A percentile compares a stretch with the other conserved stretches of the same genome.
Conservation (phyloP, 2,888 invertebrate genomes). For the Standfussiana lucernea region DNA sequence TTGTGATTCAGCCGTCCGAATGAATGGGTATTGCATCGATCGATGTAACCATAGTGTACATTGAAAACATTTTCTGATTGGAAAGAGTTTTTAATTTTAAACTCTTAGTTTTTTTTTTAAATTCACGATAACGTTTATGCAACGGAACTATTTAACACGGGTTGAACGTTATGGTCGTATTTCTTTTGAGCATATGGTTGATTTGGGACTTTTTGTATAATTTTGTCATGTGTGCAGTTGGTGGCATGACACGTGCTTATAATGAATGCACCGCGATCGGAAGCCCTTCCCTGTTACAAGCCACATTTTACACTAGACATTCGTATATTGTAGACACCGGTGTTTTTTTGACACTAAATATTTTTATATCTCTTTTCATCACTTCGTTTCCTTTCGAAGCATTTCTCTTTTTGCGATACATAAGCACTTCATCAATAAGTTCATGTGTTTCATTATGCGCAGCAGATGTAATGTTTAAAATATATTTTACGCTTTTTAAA, state of each 20-base stretch:
- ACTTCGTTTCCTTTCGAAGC: slow-evolving; percentile 1
- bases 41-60: slow-evolving; percentile 42
- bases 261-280: slow-evolving; percentile 47
- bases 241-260: slow-evolving; percentile 53
- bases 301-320: slow-evolving; percentile 47
- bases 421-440: slow-evolving; percentile 10
- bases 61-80: slow-evolving; percentile 28
- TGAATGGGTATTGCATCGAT: slow-evolving; percentile 73
- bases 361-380: neutral
- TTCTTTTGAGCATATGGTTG: slow-evolving; percentile 17
- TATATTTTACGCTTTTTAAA: slow-evolving; percentile 76
- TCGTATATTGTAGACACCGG: neutral
- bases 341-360: neutral
- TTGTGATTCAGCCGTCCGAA: slow-evolving; percentile 79
- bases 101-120: slow-evolving; percentile 6
- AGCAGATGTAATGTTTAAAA: slow-evolving; percentile 67
- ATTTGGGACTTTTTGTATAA: slow-evolving; percentile 24
- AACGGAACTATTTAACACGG: neutral
- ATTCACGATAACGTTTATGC: neutral
- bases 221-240: slow-evolving; percentile 35
- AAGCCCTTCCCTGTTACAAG: slow-evolving; percentile 48
- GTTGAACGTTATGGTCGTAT: neutral
- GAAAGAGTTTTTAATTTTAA: slow-evolving; percentile 23
- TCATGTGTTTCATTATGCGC: slow-evolving; percentile 42
- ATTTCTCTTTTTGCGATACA: slow-evolving; percentile 7